These are phyloP conservation scores for Rhinophrynus dorsalis DNA, from an alignment of 2,797 vertebrate species.

Conservation along the genomic window DNA sequence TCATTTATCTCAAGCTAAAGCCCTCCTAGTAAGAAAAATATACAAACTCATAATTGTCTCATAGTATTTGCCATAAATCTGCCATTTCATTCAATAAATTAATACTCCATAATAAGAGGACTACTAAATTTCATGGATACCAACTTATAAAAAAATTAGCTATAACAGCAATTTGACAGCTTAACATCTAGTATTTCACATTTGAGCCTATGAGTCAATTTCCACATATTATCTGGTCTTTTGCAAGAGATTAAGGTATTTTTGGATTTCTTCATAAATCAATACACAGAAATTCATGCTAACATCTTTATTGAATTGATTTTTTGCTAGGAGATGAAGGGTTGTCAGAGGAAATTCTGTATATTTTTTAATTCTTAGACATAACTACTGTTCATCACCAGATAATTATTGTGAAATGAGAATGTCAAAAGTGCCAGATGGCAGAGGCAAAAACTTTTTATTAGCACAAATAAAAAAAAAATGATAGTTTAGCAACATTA, in stretches of 20 bases:
- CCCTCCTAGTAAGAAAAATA: slow-evolving; percentile 43
- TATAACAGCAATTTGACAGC: slow-evolving; percentile 53
- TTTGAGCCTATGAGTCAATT: slow-evolving; percentile 30
- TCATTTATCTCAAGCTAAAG: slow-evolving; percentile 49
- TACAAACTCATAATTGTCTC: slow-evolving; percentile 52
- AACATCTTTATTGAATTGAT: slow-evolving; percentile 44
- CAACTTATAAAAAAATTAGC: slow-evolving; percentile 45
- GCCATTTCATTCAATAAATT: slow-evolving; percentile 43
- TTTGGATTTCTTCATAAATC: slow-evolving; percentile 43
- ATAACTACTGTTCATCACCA: slow-evolving; percentile 4
- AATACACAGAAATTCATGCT: slow-evolving; percentile 44
- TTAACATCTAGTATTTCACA: slow-evolving; percentile 38
- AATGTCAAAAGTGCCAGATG: not conserved
- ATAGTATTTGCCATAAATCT: slow-evolving; percentile 56
- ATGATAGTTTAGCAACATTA: too few species aligned
- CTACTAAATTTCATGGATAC: slow-evolving; percentile 31
- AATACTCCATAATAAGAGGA: slow-evolving; percentile 54
- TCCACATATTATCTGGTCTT: slow-evolving; percentile 41
- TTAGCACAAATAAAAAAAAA: not conserved
- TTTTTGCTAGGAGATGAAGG: slow-evolving; percentile 24
- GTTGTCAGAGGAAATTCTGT: slow-evolving; percentile 11
- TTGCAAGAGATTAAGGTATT: slow-evolving; percentile 44
- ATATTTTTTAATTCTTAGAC: slow-evolving; percentile 7
- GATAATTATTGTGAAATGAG: slow-evolving; percentile 2
- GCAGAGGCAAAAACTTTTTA: slow-evolving; percentile 3